Evolutionary conservation across 23 tunicate genomes (phyloP), one percentile per base, ranked within the genome.

Genomic region (Botrylloides violaceus): DNA sequence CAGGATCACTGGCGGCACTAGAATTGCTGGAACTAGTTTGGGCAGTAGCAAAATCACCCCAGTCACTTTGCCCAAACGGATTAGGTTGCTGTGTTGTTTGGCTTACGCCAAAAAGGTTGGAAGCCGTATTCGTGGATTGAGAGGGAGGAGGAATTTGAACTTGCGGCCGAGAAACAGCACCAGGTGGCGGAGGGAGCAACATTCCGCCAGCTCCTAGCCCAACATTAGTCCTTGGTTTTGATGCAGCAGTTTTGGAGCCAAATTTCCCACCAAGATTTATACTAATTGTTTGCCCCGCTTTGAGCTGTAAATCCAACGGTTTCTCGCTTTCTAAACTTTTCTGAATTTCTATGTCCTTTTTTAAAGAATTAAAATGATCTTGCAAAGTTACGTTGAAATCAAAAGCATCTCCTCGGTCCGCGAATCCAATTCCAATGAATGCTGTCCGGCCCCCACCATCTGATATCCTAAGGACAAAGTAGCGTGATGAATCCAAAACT

Each of bases 381-480:
- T 70, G 98, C 6, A 93, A 63, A 26, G 98, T 66, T 1, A 93
- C 98, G 57, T 93, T 93, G 59, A 93, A 93, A 37, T 93, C 98
- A 61, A 93, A 93, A 6, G 94, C 94, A 59, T 93, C 98, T 22
- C 98, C 98, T 24, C 98, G 66, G 68, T 93, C 98, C 22, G 81
- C 88, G 66, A 93, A 93, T 3, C 98, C 98, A 26, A 79, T 82
- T 48, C 98, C 98, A 66, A 93, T 85, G 73, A 81, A 93, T 7
- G 98, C 98, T 15, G 85, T 72, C 34, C 93, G 50, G 6, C 92
- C 92, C 23, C 38, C 27, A 30, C 76, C 85, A 64, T 93, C 83
- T 3, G 47, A 22, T 21, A 93, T 93, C 49, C 88, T 50, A 1
- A 93, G 63, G 34, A 93, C 93, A 66, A 93, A 93, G 49, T 93